Evolutionary conservation across 2,888 invertebrate genomes (phyloP).

Genomic region (Palloptera scutellata): DNA sequence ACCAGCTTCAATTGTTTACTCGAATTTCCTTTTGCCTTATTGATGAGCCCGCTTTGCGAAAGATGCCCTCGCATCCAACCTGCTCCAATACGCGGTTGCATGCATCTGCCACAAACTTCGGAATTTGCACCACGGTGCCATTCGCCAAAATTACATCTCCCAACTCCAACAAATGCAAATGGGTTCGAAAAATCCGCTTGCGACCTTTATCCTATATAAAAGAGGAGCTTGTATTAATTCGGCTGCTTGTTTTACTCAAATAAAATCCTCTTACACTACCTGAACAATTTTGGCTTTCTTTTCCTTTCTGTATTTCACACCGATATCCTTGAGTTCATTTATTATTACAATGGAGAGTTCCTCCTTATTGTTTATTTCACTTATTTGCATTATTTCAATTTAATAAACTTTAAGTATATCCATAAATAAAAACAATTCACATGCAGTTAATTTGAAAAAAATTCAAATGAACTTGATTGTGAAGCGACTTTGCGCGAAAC

Average conservation of each 20-base stretch:
- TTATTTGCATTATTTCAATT: slow-evolving; percentile 38
- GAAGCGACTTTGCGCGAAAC: too few species aligned
- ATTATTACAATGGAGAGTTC: slow-evolving; percentile 69
- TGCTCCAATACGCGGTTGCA: slow-evolving; percentile 74
- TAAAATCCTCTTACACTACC: slow-evolving; percentile 52
- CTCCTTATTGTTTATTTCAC: slow-evolving; percentile 53
- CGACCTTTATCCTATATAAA: slow-evolving; percentile 36
- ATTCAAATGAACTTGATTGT: not conserved
- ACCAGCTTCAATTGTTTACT: slow-evolving; percentile 62
- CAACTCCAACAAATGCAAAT: slow-evolving; percentile 66
- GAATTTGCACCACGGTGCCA: slow-evolving; percentile 76
- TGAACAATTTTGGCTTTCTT: slow-evolving; percentile 70
- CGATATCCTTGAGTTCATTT: slow-evolving; percentile 73
- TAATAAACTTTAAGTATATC: not conserved
- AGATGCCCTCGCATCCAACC: slow-evolving; percentile 82
- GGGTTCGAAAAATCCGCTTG: slow-evolving; percentile 67
- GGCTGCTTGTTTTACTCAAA: not conserved
- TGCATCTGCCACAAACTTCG: slow-evolving; percentile 76
- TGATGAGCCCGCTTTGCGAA: slow-evolving; percentile 88
- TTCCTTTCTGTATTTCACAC: slow-evolving; percentile 76
- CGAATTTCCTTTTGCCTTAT: slow-evolving; percentile 83
- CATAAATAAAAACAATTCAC: not conserved
- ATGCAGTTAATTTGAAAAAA: not conserved
- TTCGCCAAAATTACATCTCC: slow-evolving; percentile 71
- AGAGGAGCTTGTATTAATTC: not conserved